Conservation (phyloP, 2,113 vertebrate species). For the Tetraodon nigroviridis region DNA sequence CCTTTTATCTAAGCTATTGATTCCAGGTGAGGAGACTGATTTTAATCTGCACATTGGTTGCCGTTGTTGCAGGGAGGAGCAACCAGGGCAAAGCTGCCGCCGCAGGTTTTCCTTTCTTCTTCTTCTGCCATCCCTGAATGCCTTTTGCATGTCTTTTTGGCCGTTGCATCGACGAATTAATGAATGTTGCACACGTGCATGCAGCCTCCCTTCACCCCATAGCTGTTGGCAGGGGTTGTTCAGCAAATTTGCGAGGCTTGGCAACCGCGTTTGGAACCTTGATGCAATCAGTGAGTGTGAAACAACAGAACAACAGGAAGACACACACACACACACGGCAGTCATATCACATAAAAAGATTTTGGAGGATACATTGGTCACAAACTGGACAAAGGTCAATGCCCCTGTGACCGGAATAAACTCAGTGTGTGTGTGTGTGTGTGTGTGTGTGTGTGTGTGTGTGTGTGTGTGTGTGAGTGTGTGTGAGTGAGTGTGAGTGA, state of each 20-base stretch:
- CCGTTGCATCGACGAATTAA: background rate
- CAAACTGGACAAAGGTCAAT: conserved; percentile 29
- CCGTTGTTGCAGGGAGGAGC: background rate
- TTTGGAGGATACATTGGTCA: conserved; percentile 26
- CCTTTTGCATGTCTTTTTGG: too few species aligned
- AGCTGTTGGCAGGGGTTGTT: conserved; percentile 44
- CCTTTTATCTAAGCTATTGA: conserved; percentile 21
- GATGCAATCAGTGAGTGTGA: conserved; percentile 50
- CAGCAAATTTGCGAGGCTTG: conserved; percentile 44
- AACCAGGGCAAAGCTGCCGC: background rate
- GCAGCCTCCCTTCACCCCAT: conserved; percentile 19
- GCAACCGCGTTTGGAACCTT: conserved; percentile 48
- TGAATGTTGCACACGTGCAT: conserved; percentile 4
- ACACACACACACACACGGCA: background rate
- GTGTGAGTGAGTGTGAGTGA: too few species aligned
- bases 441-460: conserved; percentile 1
- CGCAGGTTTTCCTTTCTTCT: conserved; percentile 1
- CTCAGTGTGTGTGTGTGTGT: conserved; percentile 1
- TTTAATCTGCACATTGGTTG: conserved; percentile 8
- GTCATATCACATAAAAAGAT: too few species aligned
- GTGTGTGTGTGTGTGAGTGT: too few species aligned
- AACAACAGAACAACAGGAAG: conserved; percentile 15
- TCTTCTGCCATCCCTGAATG: background rate
- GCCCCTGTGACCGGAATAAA: conserved; percentile 15
- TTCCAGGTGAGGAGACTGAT: conserved; percentile 39